phyloP scores from a whole-genome alignment of 2,797 vertebrate genomes.

The Chrosomus eos region DNA sequence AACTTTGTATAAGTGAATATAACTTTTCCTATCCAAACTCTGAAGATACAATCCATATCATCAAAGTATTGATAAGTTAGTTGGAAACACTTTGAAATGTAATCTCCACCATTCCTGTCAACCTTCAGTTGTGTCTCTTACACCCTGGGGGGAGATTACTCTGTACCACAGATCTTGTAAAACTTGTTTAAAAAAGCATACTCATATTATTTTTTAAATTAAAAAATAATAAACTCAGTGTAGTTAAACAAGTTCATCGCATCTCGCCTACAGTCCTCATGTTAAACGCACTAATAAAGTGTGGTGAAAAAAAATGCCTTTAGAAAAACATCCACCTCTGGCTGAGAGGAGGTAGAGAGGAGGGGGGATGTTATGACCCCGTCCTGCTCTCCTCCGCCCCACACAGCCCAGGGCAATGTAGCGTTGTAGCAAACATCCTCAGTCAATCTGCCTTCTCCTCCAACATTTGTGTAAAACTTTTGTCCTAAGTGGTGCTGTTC shows the following conservation, averaged over 20 bases:
- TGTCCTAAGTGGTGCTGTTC: conserved; percentile 55
- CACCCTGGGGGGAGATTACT: conserved; percentile 66
- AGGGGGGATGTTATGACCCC: conserved; percentile 71
- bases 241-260: background rate
- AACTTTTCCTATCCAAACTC: background rate
- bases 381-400: conserved; percentile 54
- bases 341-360: conserved; percentile 61
- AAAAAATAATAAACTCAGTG: background rate
- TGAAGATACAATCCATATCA: conserved; percentile 3
- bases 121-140: conserved; percentile 70
- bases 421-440: conserved; percentile 76
- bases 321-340: conserved; percentile 51
- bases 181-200: conserved; percentile 54
- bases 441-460: conserved; percentile 67
- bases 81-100: conserved; percentile 71
- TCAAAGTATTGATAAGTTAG: conserved; percentile 65
- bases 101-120: conserved; percentile 70
- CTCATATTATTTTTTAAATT: conserved; percentile 29
- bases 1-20: background rate
- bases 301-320: conserved; percentile 11
- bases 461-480: conserved; percentile 67
- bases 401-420: conserved; percentile 71
- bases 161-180: conserved; percentile 67
- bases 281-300: background rate
- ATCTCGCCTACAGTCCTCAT: background rate